Percentiles rank a stretch among this genome's conserved stretches.
Evolutionary conservation across 2,797 vertebrate species (phyloP).

Genomic region (Eidolon dupreanum): DNA sequence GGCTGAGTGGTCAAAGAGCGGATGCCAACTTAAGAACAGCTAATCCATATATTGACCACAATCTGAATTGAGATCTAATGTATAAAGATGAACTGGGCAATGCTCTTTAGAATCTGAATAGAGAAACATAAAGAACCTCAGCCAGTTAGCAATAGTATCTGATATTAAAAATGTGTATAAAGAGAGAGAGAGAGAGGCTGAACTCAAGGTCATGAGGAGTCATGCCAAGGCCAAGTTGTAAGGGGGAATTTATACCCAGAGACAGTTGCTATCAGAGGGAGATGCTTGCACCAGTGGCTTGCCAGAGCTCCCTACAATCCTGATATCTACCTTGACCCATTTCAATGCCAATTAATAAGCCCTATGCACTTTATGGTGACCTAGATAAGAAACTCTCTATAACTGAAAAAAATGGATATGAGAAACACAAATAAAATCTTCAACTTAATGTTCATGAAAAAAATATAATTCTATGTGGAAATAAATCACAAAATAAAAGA

Average conservation of each 20-base stretch:
- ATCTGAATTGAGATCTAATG: neutral
- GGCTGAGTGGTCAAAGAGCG: neutral
- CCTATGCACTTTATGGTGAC: neutral
- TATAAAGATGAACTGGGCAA: neutral
- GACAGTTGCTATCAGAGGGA: neutral
- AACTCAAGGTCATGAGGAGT: neutral
- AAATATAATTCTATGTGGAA: neutral
- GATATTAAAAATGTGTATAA: neutral
- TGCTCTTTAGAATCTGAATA: neutral
- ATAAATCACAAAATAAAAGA: slow-evolving; percentile 39
- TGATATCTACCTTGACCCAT: neutral
- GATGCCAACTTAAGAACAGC: neutral
- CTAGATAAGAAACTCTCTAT: neutral
- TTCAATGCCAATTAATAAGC: neutral
- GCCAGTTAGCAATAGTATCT: neutral
- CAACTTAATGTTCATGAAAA: neutral
- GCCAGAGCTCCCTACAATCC: neutral
- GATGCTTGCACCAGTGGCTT: neutral
- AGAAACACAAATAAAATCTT: neutral
- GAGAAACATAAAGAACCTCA: neutral
- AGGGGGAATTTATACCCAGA: neutral
- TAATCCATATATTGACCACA: neutral
- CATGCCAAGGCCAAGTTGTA: neutral
- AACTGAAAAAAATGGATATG: neutral
- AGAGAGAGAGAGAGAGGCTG: neutral